These are phyloP conservation scores for Thecophora atra DNA, from an alignment of 2,888 invertebrate genomes.

Conservation along the genomic window DNA sequence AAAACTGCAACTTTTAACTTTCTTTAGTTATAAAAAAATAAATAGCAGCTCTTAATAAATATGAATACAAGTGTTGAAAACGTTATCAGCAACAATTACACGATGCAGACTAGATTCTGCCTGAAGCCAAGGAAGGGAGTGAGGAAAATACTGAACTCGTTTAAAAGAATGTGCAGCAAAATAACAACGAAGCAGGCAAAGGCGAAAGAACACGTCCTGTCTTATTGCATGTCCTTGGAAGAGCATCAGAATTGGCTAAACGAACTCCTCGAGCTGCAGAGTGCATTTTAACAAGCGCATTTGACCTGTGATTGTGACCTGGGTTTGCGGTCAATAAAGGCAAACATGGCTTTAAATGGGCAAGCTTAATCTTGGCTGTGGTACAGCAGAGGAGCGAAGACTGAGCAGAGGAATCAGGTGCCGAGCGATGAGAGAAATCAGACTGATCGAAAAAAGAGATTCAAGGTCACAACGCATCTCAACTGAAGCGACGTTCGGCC, in stretches of 20 bases:
- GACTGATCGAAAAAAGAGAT: too few relatives aligned
- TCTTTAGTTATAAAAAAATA: constrained; percentile 3
- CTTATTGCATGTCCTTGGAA: constrained; percentile 47
- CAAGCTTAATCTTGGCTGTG: not conserved
- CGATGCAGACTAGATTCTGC: constrained; percentile 30
- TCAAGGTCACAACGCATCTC: too few relatives aligned
- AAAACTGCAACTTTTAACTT: not conserved
- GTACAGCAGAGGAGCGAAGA: not conserved
- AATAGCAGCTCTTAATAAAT: not conserved
- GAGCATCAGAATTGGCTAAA: constrained; percentile 54
- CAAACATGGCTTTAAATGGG: constrained; percentile 1
- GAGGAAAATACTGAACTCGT: constrained; percentile 48
- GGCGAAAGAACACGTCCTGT: not conserved
- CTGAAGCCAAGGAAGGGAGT: constrained; percentile 46
- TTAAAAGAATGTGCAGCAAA: constrained; percentile 47
- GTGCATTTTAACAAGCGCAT: not conserved
- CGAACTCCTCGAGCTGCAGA: constrained; percentile 47
- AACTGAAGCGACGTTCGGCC: not conserved
- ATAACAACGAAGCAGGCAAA: not conserved
- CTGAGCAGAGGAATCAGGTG: not conserved
- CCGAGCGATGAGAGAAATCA: not conserved
- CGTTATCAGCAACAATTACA: constrained; percentile 30
- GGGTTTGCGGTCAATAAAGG: constrained; percentile 9
- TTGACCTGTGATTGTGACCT: constrained; percentile 31
- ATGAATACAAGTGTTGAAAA: constrained; percentile 42